Evolutionary conservation across 1,140 invertebrate genomes (phyloP), one percentile per base, ranked within the genome.

Genomic region (Philotrypesis tridentata): DNA sequence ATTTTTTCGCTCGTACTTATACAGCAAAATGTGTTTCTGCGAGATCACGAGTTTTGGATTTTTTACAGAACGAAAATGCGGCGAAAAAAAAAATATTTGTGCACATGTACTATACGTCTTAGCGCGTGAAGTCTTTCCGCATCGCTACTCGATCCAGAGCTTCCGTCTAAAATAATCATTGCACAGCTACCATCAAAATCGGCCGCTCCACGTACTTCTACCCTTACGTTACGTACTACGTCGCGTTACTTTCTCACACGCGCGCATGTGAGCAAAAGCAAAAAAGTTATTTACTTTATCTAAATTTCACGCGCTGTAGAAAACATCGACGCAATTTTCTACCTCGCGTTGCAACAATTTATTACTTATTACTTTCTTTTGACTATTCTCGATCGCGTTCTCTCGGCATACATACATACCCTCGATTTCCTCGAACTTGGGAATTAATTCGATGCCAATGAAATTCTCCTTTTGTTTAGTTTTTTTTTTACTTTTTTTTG

Each of bases 81-180:
- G n/a, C n/a, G n/a, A 31, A 60, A 6, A 60, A 55, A 31, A 31
- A 7, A 60, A 74, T 55, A 14, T n/a, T n/a, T n/a, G n/a, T n/a
- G n/a, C n/a, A n/a, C n/a, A n/a, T n/a, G n/a, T n/a, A 74, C 5
- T 25, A n/a, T 60, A 43, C 4, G 40, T 5, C 1, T 43, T 14
- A 12, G 11, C 9, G 37, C 5, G 37, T 12, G 11, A 40, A 40
- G 8, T 12, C 37, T 40, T 9, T 12, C 37, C 12, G 17, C 48
- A n/a, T n/a, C n/a, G 48, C 48, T 55, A 55, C 48, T 55, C 48
- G 14, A 55, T n/a, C 2, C 17, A n/a, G 6, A 68, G 29, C n/a
- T 76, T 61, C 17, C 60, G n/a, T 17, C 23, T 68, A 55, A 68
- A 78, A 31, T 68, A 27, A 43, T 67, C 48, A 21, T 55, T 55